Percentiles rank a stretch among this genome's conserved stretches.
phyloP scores from a whole-genome alignment of 2,888 invertebrate genomes.

The Tipula vernalis region DNA sequence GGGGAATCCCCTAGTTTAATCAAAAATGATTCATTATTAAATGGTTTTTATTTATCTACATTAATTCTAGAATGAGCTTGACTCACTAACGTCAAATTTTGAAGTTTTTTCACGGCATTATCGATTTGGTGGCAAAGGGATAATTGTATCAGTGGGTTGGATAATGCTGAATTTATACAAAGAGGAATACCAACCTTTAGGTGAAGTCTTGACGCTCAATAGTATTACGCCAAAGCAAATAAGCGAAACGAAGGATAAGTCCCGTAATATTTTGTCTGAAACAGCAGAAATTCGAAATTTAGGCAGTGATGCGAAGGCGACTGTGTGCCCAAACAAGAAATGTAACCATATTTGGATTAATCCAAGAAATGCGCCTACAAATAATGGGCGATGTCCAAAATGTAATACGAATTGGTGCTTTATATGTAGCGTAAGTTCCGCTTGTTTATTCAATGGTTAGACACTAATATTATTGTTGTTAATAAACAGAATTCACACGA shows the following conservation, averaged over 20 bases:
- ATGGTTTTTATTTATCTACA: neutral
- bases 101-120: neutral
- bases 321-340: neutral
- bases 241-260: too few species aligned
- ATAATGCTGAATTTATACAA: neutral
- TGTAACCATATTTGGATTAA: neutral
- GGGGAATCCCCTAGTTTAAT: neutral
- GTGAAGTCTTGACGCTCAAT: too few species aligned
- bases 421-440: neutral
- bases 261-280: too few species aligned
- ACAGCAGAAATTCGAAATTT: too few species aligned
- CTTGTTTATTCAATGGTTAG: neutral
- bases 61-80: neutral
- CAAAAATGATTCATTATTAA: neutral
- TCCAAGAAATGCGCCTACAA: neutral
- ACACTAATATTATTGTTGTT: too few species aligned
- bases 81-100: neutral
- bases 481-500: too few species aligned
- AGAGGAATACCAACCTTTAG: neutral
- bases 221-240: too few species aligned
- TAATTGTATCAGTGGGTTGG: neutral
- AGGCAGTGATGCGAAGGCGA: neutral
- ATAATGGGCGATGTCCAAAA: neutral
- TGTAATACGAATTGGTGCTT: neutral
- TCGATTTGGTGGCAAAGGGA: neutral